phyloP scores from a whole-genome alignment of 2,113 vertebrate species.

The Phalacrocorax pelagicus region DNA sequence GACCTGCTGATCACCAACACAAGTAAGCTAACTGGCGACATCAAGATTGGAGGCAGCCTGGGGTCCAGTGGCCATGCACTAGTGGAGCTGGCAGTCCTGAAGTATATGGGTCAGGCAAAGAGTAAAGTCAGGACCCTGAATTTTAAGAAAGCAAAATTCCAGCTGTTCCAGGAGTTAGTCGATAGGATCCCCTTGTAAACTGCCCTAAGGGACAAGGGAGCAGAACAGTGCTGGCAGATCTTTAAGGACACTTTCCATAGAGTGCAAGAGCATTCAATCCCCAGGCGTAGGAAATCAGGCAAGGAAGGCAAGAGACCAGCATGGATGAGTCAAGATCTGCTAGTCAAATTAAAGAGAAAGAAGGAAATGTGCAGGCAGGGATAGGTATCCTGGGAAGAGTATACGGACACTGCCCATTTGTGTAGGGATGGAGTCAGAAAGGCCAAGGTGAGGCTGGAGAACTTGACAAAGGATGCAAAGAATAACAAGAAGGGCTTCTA shows the following conservation, averaged over 20 bases:
- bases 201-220: too few relatives aligned
- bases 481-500: background rate
- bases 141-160: too few relatives aligned
- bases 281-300: background rate
- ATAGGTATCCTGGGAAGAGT: background rate
- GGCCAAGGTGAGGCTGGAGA: background rate
- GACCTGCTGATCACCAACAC: background rate
- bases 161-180: too few relatives aligned
- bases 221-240: too few relatives aligned
- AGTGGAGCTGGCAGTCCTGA: background rate
- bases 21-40: fast-evolving
- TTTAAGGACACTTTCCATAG: too few relatives aligned
- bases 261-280: background rate
- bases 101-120: background rate
- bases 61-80: background rate
- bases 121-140: too few relatives aligned
- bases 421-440: background rate
- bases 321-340: background rate
- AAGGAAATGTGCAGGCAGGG: background rate
- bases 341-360: background rate
- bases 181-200: too few relatives aligned
- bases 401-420: background rate
- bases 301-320: background rate
- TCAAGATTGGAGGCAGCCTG: background rate
- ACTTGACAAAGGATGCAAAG: background rate